Evolutionary conservation across 2,113 vertebrate species (phyloP).

Genomic region (Casuarius casuarius): DNA sequence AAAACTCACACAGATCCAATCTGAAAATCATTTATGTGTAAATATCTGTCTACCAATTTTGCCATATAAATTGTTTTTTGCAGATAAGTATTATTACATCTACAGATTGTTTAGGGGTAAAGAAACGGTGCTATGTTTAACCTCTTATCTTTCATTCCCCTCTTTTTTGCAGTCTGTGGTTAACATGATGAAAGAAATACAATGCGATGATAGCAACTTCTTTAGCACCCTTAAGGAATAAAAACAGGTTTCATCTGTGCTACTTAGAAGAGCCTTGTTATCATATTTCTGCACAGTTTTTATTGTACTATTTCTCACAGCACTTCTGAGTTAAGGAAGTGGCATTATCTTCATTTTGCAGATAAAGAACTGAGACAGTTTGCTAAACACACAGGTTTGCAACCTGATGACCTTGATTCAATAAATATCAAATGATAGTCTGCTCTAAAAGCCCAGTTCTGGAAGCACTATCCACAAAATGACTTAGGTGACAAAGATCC

Average conservation of each 20-base stretch:
- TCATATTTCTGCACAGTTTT: not conserved
- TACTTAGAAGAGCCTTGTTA: not conserved
- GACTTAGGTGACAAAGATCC: not conserved
- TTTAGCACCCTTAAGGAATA: not conserved
- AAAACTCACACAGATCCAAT: not conserved
- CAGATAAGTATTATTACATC: not conserved
- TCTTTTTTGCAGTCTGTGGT: not conserved
- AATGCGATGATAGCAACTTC: fast-evolving
- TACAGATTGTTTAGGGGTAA: not conserved
- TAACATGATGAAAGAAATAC: not conserved
- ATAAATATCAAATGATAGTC: not conserved
- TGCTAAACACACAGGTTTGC: not conserved
- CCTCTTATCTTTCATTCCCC: not conserved
- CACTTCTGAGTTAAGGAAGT: not conserved
- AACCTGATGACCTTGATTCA: not conserved
- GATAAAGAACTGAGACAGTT: not conserved
- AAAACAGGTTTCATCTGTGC: not conserved
- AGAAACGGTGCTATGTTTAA: not conserved
- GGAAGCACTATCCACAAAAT: not conserved
- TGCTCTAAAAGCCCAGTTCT: not conserved
- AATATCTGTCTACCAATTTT: not conserved
- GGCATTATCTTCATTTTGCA: not conserved
- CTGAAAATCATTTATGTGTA: not conserved
- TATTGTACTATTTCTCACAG: not conserved
- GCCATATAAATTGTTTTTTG: not conserved